Conservation (phyloP, 2,113 vertebrate genomes). For the Origma solitaria region DNA sequence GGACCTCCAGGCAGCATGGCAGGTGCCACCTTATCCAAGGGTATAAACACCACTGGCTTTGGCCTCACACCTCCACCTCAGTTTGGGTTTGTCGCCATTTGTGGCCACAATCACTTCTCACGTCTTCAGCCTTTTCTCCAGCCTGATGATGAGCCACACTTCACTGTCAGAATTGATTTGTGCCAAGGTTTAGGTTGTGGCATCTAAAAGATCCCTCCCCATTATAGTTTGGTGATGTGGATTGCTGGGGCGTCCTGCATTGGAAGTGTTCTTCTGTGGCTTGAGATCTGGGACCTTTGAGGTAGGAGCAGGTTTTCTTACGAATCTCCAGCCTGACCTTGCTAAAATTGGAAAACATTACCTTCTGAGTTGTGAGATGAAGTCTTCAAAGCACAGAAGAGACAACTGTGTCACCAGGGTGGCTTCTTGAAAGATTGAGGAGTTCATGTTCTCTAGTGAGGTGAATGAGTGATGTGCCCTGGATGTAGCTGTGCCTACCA, state of each 20-base stretch:
- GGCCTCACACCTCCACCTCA: neutral
- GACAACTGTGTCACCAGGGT: neutral
- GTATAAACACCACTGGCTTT: neutral
- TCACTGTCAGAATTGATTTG: neutral
- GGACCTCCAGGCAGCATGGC: neutral
- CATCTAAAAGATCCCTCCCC: neutral
- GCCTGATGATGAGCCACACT: neutral
- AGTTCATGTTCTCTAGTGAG: neutral
- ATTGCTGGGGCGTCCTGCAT: neutral
- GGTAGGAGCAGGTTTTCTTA: neutral
- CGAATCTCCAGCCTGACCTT: neutral
- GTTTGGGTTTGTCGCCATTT: neutral
- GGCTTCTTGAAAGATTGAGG: neutral
- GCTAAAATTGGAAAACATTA: neutral
- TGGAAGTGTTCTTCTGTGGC: neutral
- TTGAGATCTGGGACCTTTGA: neutral
- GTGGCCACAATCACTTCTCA: neutral
- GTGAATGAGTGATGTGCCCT: neutral
- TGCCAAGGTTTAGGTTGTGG: neutral
- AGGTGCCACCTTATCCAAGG: neutral
- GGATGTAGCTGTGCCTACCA: neutral
- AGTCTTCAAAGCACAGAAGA: neutral
- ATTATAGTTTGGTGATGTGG: accelerated
- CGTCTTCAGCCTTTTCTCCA: neutral
- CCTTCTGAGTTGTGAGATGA: neutral